Base-by-base conservation (phyloP, 2,888 invertebrate genomes). In the Rhagium mordax region DNA sequence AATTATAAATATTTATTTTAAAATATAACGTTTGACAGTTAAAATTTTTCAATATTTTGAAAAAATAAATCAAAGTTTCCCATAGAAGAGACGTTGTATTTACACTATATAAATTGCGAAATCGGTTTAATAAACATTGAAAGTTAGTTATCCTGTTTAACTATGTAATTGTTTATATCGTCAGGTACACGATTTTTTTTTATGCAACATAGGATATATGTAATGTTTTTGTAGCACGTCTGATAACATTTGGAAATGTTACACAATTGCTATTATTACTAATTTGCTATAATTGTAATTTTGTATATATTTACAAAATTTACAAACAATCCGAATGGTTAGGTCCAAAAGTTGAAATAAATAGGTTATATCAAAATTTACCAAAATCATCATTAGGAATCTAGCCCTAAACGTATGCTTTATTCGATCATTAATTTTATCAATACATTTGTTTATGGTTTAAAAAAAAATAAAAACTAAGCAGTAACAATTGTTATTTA, bases 221-320 rank as follows among this genome's bases (percentile, higher is more conserved):
- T n/a, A n/a, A n/a, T 33, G 18, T 21, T 59, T 16, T 27, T 59
- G 15, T 10, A 15, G 13, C 41, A 41, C 60, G 21, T 41, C 13
- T 60, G 2, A 41, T 20, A 20, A 13, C 41, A 59, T 33, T 24
- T 55, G 24, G 24, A 24, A 27, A 4, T 55, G 27, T 55, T 55
- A 55, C 13, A 13, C 24, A 55, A 47, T 13, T 61, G 47, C 60
- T 61, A 47, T 48, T 60, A 48, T 7, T 20, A 47, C 47, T 62
- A 62, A 15, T 20, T 47, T 62, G 48, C 61, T 61, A 5, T 62
- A 62, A 13, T 48, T 21, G 61, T 62, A 62, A 62, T 20, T 33
- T 62, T 62, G 21, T 62, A 48, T 48, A 62, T 62, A 62, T 62
- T 62, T 48, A 21, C 61, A 47, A 47, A 47, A 47, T 60, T 61